Evolutionary conservation across 2,113 vertebrate genomes (phyloP), one percentile per base, ranked within the genome.

Genomic region (Corydoras maculifer): DNA sequence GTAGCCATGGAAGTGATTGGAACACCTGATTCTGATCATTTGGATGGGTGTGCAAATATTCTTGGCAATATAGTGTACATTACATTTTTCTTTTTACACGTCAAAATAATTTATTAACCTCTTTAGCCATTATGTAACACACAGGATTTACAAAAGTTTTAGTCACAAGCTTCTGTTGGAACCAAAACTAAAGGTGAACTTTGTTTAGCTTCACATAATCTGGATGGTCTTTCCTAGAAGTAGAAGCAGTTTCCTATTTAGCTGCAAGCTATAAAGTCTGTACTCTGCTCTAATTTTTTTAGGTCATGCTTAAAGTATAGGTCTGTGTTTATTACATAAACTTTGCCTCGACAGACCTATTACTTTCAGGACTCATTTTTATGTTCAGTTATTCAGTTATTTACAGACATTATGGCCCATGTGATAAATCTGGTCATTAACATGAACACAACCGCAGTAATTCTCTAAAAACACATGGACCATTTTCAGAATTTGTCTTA

Each of bases 341-440:
- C 66, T 25, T 18, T 15, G 57, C 59, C 63, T 50, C 53, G 2
- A 15, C 3, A 68, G 78, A 71, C 74, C 69, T 64, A 57, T 35
- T 6, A 43, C 58, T 60, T 58, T 59, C 55, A 15, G 61, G 35
- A 43, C 7, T 43, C 4, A 43, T n/a, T n/a, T n/a, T n/a, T n/a
- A n/a, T n/a, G n/a, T n/a, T n/a, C n/a, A n/a, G n/a, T n/a, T n/a
- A n/a, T 43, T 1, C n/a, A 29, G 29, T 72, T 77, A 72, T 77
- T 75, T 80, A 80, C 76, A 68, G 75, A 72, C 58, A 61, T 15
- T 49, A 18, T 43, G 65, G 55, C 72, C 49, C 58, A 13, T 29
- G 68, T 25, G 18, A 65, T 72, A 75, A 71, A 75, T 57, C 69
- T 57, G 69, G 68, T 66, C 78, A 72, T 75, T 65, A 70, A 72